Percentiles rank a stretch among this genome's conserved stretches.
Evolutionary conservation across 1,140 invertebrate species (phyloP).

Genomic region (Aphelenchoides avenae): DNA sequence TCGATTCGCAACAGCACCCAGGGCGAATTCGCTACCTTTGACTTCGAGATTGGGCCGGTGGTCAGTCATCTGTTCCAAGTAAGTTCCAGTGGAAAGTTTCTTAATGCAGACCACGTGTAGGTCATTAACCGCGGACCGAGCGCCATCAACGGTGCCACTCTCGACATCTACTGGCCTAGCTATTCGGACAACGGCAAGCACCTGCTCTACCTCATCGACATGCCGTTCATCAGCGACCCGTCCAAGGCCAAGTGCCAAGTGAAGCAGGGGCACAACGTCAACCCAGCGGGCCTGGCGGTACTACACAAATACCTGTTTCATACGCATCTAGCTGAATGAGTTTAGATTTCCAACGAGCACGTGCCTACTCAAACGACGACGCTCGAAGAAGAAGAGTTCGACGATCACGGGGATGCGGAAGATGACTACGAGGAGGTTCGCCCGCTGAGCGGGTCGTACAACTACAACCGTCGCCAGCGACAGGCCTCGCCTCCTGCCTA

Average conservation of each 20-base stretch:
- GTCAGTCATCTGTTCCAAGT: constrained; percentile 57
- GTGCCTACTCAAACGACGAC: constrained; percentile 33
- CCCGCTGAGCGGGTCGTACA: constrained; percentile 18
- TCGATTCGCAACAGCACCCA: constrained; percentile 47
- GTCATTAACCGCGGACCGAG: constrained; percentile 53
- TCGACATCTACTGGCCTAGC: constrained; percentile 58
- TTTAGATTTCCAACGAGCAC: constrained; percentile 56
- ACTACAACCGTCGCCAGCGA: constrained; percentile 16
- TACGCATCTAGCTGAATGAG: not conserved
- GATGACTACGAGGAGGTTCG: constrained; percentile 16
- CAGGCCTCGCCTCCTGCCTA: constrained; percentile 26
- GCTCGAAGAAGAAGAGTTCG: constrained; percentile 18
- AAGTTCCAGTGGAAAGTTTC: too few relatives aligned
- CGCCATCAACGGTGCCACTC: constrained; percentile 45
- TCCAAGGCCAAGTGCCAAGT: constrained; percentile 50
- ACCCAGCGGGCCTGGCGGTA: constrained; percentile 52
- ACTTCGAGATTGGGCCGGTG: constrained; percentile 56
- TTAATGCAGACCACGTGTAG: too few relatives aligned
- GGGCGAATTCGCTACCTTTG: constrained; percentile 44
- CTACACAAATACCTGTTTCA: not conserved
- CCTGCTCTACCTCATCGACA: constrained; percentile 56
- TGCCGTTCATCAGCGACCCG: constrained; percentile 50
- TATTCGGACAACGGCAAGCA: constrained; percentile 52
- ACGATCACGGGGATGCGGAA: constrained; percentile 20
- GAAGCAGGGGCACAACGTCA: constrained; percentile 54